Evolutionary conservation across 2,888 invertebrate genomes (phyloP).

Genomic region (Holacanthella duospinosa): DNA sequence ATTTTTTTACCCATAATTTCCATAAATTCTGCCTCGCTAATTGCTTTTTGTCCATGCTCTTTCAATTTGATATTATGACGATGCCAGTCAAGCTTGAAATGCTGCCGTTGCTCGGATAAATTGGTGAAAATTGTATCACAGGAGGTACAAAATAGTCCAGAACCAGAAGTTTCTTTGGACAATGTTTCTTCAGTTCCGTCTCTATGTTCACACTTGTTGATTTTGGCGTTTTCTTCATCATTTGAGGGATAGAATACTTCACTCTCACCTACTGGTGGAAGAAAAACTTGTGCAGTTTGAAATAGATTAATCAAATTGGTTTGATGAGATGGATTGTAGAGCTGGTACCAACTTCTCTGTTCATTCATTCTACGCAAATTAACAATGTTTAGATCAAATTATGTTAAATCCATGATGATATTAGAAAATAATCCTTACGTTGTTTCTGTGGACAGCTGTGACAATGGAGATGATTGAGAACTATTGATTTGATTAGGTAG

Average conservation of each 20-base stretch:
- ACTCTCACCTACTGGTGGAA: too few relatives aligned
- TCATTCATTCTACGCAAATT: background rate
- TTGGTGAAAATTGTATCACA: background rate
- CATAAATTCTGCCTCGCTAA: constrained; percentile 52
- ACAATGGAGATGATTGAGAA: too few relatives aligned
- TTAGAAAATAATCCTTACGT: too few relatives aligned
- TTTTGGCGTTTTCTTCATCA: too few relatives aligned
- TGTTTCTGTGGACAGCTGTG: too few relatives aligned
- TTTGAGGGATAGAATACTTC: too few relatives aligned
- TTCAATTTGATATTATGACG: constrained; percentile 67
- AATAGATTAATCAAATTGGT: background rate
- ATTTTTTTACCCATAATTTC: constrained; percentile 46
- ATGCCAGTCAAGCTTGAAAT: constrained; percentile 77
- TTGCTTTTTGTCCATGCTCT: constrained; percentile 49
- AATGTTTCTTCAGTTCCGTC: too few relatives aligned
- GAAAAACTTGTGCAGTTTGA: background rate
- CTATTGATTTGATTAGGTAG: too few relatives aligned
- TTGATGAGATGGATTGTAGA: background rate
- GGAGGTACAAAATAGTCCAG: background rate
- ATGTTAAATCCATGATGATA: too few relatives aligned
- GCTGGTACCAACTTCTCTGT: background rate
- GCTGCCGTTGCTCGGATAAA: constrained; percentile 53
- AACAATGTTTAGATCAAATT: too few relatives aligned
- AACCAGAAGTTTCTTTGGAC: too few relatives aligned
- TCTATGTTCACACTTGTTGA: too few relatives aligned